These are phyloP conservation scores for Cryptops parisi DNA, from an alignment of 2,888 invertebrate species.

Conservation along the genomic window DNA sequence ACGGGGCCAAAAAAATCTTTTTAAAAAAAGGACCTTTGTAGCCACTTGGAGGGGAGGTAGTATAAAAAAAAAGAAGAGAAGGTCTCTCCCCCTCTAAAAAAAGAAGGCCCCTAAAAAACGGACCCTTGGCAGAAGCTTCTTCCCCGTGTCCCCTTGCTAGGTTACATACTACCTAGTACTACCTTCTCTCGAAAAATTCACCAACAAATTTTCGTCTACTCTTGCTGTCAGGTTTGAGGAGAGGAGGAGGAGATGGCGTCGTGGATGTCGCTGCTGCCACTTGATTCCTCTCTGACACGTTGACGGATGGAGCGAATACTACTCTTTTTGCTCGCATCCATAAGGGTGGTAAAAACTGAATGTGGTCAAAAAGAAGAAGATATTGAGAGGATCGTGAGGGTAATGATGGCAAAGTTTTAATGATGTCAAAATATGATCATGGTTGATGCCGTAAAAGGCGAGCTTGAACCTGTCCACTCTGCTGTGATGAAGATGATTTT, in stretches of 20 bases:
- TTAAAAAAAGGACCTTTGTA: conserved; percentile 9
- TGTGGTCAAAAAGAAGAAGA: not conserved
- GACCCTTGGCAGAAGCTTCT: conserved; percentile 1
- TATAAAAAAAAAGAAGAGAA: too few species aligned
- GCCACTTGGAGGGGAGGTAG: conserved; percentile 1
- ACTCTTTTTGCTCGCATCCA: too few species aligned
- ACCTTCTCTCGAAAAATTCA: too few species aligned
- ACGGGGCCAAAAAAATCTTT: not conserved
- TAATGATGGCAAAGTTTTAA: not conserved
- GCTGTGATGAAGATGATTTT: too few species aligned
- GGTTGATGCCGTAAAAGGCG: not conserved
- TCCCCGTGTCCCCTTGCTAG: not conserved
- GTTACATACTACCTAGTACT: too few species aligned
- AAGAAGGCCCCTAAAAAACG: conserved; percentile 8
- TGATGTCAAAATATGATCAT: not conserved
- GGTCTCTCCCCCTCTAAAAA: not conserved
- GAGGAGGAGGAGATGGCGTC: not conserved
- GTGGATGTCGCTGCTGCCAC: not conserved
- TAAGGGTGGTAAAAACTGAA: too few species aligned
- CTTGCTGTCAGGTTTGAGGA: not conserved
- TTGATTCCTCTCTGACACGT: not conserved
- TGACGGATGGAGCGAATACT: not conserved
- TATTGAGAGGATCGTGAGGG: not conserved
- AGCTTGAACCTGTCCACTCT: too few species aligned
- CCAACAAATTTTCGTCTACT: too few species aligned